Conservation (phyloP, 2,797 vertebrate species). For the Cyclopterus lumpus region DNA sequence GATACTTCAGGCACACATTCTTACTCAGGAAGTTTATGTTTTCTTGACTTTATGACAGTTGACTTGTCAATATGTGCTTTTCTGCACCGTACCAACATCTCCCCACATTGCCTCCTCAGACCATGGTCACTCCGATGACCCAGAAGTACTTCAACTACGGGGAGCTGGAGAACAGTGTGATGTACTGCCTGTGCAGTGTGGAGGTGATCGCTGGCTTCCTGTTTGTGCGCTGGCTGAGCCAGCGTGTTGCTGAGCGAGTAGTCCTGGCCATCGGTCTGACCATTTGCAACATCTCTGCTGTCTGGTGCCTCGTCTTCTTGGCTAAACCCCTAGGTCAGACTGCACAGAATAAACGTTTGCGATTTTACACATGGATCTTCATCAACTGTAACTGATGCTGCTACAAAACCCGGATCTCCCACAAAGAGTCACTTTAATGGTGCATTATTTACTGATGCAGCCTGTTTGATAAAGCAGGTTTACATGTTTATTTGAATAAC, state of each 20-base stretch:
- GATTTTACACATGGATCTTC: background rate
- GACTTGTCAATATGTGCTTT: background rate
- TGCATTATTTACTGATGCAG: background rate
- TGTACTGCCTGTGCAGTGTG: constrained; percentile 88
- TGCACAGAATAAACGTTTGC: background rate
- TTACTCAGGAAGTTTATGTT: background rate
- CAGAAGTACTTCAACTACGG: constrained; percentile 87
- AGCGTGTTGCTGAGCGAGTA: constrained; percentile 79
- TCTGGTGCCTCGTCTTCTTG: constrained; percentile 89
- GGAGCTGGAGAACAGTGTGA: constrained; percentile 90
- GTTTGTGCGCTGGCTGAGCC: constrained; percentile 86
- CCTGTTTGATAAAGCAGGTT: background rate
- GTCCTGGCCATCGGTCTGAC: constrained; percentile 84
- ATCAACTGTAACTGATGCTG: background rate
- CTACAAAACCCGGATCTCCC: background rate
- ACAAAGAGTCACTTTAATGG: background rate
- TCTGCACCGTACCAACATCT: background rate
- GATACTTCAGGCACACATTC: background rate
- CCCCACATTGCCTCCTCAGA: constrained; percentile 64
- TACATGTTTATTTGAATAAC: background rate
- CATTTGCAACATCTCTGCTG: constrained; percentile 85
- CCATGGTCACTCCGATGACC: constrained; percentile 89
- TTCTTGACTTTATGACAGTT: background rate
- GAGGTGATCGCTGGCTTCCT: constrained; percentile 88
- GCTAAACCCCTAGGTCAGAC: constrained; percentile 81